Conservation (phyloP, 2,797 vertebrate species). For the Enteromius thamalakanensis region DNA sequence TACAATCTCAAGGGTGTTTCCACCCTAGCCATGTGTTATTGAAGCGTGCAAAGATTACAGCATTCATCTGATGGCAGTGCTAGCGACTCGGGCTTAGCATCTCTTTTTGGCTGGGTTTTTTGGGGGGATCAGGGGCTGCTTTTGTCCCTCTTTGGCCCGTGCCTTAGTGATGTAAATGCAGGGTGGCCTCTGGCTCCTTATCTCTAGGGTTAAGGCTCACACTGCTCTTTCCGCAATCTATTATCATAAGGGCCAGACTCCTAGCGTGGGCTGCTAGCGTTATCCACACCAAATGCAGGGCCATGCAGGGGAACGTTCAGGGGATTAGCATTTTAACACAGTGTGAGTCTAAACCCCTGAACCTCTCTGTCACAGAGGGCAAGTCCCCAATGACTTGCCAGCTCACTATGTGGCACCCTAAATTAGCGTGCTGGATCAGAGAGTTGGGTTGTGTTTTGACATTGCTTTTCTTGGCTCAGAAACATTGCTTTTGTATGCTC, state of each 20-base stretch:
- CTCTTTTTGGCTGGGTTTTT: constrained; percentile 56
- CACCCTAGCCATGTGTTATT: constrained; percentile 31
- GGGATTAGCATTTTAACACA: constrained; percentile 76
- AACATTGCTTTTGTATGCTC: neutral
- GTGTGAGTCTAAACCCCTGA: constrained; percentile 63
- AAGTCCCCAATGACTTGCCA: constrained; percentile 58
- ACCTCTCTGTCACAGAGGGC: constrained; percentile 61
- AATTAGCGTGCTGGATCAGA: constrained; percentile 49
- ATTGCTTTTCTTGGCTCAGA: neutral
- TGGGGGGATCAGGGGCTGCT: constrained; percentile 64
- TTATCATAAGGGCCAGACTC: constrained; percentile 78
- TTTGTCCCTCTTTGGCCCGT: constrained; percentile 66
- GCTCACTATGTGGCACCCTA: constrained; percentile 40
- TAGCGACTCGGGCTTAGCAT: constrained; percentile 45
- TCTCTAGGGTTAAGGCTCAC: constrained; percentile 70
- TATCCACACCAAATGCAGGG: constrained; percentile 66
- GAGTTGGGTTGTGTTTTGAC: constrained; percentile 31
- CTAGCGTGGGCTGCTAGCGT: constrained; percentile 65
- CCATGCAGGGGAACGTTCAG: constrained; percentile 65
- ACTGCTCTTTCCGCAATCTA: constrained; percentile 62
- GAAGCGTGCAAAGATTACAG: constrained; percentile 49
- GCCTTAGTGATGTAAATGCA: constrained; percentile 72
- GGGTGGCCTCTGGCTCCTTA: constrained; percentile 67
- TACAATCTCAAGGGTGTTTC: constrained; percentile 37
- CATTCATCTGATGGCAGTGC: constrained; percentile 33